Evolutionary conservation across 2,888 invertebrate genomes (phyloP), one percentile per base, ranked within the genome.

Genomic region (Acheta domesticus): DNA sequence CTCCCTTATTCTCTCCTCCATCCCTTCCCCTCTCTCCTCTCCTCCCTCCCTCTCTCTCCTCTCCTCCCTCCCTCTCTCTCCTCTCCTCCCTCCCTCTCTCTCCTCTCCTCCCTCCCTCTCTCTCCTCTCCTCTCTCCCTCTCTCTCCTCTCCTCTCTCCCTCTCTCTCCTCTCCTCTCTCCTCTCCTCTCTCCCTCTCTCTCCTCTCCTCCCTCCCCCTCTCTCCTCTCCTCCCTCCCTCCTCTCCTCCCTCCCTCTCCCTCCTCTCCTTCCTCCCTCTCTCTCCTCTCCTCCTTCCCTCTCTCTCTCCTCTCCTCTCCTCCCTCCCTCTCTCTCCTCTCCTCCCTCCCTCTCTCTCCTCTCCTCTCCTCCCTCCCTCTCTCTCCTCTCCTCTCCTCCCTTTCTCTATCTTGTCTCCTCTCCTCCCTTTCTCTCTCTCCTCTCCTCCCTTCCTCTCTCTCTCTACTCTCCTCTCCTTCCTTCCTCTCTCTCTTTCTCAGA

Each of bases 301-400:
- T 23, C 74, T 74, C 74, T 50, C 50, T 21, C 19, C 77, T 14
- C 3, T 2, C 3, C 50, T 50, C 19, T 3, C 3, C 83, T 83
- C 81, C 76, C 76, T 76, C 81, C 81, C 81, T 78, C 77, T 75
- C 36, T 74, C 86, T 87, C 86, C 86, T 86, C 87, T 86, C 86
- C 84, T 20, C 19, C 75, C 14, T 23, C 48, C 2, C 75, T 23
- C 12, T 12, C 11, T 20, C 20, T 48, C 48, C 75, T n/a, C 49
- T 11, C 20, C 50, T 48, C 48, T 48, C 36, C 49, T 48, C n/a
- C 12, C 36, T 77, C 23, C 23, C 36, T 77, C 48, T 77, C 75
- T 49, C n/a, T 50, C 19, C 36, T 49, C 49, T 19, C 12, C 49
- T 50, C 23, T 2, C 23, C 23, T 23, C 23, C 73, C 79, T 21